Evolutionary conservation across 1,140 invertebrate genomes (phyloP), one percentile per base, ranked within the genome.

Genomic region (Marisa cornuarietis): DNA sequence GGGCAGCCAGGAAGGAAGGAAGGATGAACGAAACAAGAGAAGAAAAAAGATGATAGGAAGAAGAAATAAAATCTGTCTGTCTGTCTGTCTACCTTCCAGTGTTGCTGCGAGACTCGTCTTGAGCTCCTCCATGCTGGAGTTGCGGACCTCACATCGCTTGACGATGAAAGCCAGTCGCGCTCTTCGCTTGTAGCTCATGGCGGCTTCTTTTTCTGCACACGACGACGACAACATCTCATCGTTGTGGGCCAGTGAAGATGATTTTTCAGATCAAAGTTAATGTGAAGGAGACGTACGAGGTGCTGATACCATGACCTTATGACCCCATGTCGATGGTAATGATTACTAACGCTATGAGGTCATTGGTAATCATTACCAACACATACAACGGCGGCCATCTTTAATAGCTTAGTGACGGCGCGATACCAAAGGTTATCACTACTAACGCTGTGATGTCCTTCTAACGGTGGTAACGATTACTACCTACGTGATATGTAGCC

Each of bases 111-210:
- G 72, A 58, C 83, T 82, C 22, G 75, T 61, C 42, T 78, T 76
- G 5, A 86, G 79, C 16, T 78, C 72, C 20, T 85, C 83, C 62
- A 80, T 20, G 31, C 81, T 69, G 18, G 81, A 73, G 65, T 82
- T 76, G 16, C 79, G 79, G n/a, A 81, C 76, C 22, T 81, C 69
- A 82, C 84, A 86, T 76, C 78, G 79, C 18, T 80, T 77, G 1
- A 82, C 76, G 18, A 79, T 75, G 69, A 86, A 85, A 18, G 83
- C 68, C 76, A 85, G 82, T 24, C 66, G 76, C 3, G 81, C 83
- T 76, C 42, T 84, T 31, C 83, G 77, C 69, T 81, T 87, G 31
- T 84, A 79, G 51, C 72, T 79, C 9, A 84, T 84, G 2, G 82
- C 79, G 13, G 78, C 68, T 26, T 81, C 74, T 14, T 76, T 71